phyloP scores from a whole-genome alignment of 2,888 invertebrate species.

The Hecatera dysodea region DNA sequence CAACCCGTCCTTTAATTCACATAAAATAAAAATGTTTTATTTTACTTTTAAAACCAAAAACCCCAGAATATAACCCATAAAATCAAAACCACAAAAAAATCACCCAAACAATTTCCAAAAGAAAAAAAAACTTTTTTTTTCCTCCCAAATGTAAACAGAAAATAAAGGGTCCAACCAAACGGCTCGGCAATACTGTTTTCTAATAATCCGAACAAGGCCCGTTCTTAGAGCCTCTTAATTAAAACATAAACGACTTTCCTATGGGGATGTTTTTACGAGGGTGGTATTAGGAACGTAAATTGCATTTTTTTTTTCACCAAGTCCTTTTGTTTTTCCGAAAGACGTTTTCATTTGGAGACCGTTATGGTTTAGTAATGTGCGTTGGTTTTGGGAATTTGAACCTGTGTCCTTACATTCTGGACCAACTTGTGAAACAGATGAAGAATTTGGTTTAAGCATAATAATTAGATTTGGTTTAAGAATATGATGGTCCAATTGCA shows the following conservation, averaged over 20 bases:
- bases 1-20: too few species aligned
- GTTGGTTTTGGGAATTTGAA: neutral
- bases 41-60: conserved; percentile 5
- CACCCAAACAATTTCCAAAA: conserved; percentile 17
- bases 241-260: conserved; percentile 85
- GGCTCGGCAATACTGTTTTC: conserved; percentile 74
- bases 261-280: conserved; percentile 70
- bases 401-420: neutral
- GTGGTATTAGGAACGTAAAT: conserved; percentile 69
- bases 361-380: conserved; percentile 20
- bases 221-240: conserved; percentile 79
- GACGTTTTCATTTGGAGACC: conserved; percentile 25
- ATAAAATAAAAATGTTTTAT: neutral
- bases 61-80: conserved; percentile 6
- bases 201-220: conserved; percentile 78
- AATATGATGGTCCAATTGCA: too few species aligned
- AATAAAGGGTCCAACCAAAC: conserved; percentile 70
- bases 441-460: too few species aligned
- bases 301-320: conserved; percentile 67
- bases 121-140: conserved; percentile 24
- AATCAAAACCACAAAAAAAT: conserved; percentile 10
- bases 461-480: too few species aligned
- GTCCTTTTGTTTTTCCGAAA: conserved; percentile 32
- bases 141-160: conserved; percentile 57
- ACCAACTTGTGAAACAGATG: neutral